Conservation (phyloP, 2,113 vertebrate species). For the Eurystomus gularis region DNA sequence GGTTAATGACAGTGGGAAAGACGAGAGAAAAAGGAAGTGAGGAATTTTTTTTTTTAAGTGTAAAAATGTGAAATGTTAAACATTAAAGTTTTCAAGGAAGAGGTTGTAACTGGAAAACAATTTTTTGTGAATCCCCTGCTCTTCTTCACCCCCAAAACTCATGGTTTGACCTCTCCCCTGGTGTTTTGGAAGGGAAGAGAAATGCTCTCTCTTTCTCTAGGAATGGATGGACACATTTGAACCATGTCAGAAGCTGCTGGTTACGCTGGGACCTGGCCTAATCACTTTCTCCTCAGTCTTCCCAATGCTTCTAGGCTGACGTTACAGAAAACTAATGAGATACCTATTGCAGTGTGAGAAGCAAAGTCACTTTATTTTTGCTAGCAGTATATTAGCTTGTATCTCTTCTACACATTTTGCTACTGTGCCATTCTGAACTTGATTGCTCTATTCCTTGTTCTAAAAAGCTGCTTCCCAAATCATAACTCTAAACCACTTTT, state of each 20-base stretch:
- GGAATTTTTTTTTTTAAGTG: neutral
- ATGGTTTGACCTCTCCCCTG: neutral
- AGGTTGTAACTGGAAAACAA: neutral
- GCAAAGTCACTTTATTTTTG: neutral
- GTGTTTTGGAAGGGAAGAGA: neutral
- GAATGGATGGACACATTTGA: neutral
- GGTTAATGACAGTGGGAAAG: neutral
- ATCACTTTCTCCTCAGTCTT: neutral
- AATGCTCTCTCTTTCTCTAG: neutral
- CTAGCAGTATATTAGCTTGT: neutral
- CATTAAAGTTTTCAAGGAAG: neutral
- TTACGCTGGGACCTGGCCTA: neutral
- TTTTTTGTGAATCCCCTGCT: neutral
- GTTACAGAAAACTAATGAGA: neutral
- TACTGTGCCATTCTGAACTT: neutral
- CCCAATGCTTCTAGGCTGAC: neutral
- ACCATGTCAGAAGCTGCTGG: neutral
- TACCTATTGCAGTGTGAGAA: neutral
- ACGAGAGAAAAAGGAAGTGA: neutral
- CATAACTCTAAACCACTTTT: neutral
- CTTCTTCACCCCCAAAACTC: neutral
- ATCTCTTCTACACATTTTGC: neutral
- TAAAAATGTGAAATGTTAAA: neutral
- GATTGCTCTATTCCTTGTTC: neutral
- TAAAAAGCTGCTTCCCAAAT: neutral